phyloP scores from a whole-genome alignment of 2,113 vertebrate species.

The Lampris incognitus region DNA sequence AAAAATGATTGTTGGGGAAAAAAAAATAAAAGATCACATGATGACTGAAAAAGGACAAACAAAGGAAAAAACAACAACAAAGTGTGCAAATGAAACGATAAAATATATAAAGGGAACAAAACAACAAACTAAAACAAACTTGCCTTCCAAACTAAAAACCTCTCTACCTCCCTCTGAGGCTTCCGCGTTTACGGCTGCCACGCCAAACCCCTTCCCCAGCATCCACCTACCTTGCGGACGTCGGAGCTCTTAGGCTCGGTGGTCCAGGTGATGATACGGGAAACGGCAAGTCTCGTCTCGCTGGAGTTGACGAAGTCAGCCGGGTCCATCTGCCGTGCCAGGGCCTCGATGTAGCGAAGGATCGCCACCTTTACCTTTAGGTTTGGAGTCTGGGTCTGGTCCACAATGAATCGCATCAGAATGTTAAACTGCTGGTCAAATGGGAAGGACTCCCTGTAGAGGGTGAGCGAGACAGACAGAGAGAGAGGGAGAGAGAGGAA shows the following conservation, averaged over 20 bases:
- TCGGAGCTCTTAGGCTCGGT: constrained; percentile 96
- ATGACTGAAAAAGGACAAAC: background rate
- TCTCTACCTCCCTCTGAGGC: background rate
- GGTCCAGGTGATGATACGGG: constrained; percentile 98
- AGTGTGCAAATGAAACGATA: constrained; percentile 1
- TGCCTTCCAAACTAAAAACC: background rate
- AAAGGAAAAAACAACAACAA: constrained; percentile 2
- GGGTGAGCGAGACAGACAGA: constrained; percentile 1
- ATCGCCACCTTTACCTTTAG: constrained; percentile 97
- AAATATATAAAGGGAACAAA: background rate
- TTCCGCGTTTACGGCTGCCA: background rate
- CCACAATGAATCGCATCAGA: constrained; percentile 96
- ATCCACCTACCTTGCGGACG: constrained; percentile 88
- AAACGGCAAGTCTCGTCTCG: constrained; percentile 94
- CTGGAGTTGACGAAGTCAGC: constrained; percentile 94
- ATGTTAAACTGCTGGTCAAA: constrained; percentile 97
- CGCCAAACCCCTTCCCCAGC: background rate
- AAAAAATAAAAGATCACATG: constrained; percentile 11
- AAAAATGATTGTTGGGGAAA: background rate
- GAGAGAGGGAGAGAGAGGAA: background rate
- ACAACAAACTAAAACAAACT: background rate
- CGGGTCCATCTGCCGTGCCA: constrained; percentile 92
- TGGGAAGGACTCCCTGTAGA: constrained; percentile 91
- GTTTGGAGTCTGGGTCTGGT: constrained; percentile 95
- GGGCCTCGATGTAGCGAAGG: constrained; percentile 92